These are phyloP conservation scores for Amorpha juglandis DNA, from an alignment of 2,888 invertebrate species.

Conservation along the genomic window DNA sequence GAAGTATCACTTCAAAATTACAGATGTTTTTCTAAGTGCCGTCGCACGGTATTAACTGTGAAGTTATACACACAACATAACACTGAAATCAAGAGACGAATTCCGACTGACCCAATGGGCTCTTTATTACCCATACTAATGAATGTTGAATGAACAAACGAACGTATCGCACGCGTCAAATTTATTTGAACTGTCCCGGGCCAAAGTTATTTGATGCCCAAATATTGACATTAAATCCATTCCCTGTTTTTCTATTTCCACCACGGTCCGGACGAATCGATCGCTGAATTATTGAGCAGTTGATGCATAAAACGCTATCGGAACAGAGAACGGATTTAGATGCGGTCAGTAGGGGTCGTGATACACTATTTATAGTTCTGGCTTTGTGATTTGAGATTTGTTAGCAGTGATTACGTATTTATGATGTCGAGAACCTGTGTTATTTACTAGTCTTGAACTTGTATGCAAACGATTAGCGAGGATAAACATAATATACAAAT, in stretches of 20 bases:
- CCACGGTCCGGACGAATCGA: slow-evolving; percentile 7
- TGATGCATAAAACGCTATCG: slow-evolving; percentile 18
- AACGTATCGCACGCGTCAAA: slow-evolving; percentile 17
- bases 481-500: too few relatives aligned
- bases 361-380: not conserved
- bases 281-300: slow-evolving; percentile 26
- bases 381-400: not conserved
- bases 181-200: slow-evolving; percentile 20
- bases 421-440: too few relatives aligned
- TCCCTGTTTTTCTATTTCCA: slow-evolving; percentile 28
- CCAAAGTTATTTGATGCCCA: slow-evolving; percentile 26
- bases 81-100: not conserved
- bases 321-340: slow-evolving; percentile 4
- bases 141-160: slow-evolving; percentile 21
- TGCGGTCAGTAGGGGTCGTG: not conserved
- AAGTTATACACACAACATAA: not conserved
- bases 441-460: too few relatives aligned
- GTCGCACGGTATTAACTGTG: too few relatives aligned
- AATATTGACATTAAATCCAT: slow-evolving; percentile 27
- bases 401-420: too few relatives aligned
- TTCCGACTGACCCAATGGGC: slow-evolving; percentile 2
- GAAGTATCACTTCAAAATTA: too few relatives aligned
- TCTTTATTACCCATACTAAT: slow-evolving; percentile 16
- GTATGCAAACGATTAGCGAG: too few relatives aligned
- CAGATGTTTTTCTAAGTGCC: too few relatives aligned